Base-by-base conservation (phyloP, 1,140 invertebrate species). In the Aphelenchoides besseyi region DNA sequence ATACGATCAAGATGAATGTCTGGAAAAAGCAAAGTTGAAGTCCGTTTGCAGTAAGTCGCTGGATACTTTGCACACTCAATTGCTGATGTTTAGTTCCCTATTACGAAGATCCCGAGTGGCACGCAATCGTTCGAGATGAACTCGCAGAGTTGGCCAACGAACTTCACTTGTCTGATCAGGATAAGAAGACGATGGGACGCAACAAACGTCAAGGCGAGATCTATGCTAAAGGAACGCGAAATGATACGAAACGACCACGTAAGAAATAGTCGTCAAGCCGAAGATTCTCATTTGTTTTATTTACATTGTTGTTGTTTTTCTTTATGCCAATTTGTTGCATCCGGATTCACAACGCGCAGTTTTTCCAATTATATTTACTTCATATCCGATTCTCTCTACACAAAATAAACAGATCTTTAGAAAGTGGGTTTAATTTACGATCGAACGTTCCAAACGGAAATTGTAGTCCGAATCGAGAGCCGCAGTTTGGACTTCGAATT, bases 371-470 rank as follows among this genome's bases (percentile, higher is more conserved):
- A n/a, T n/a, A n/a, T n/a, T n/a, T n/a, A n/a, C n/a, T n/a, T n/a
- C n/a, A n/a, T n/a, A n/a, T n/a, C n/a, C n/a, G n/a, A n/a, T n/a
- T n/a, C n/a, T n/a, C n/a, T n/a, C n/a, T n/a, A n/a, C n/a, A n/a
- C n/a, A n/a, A n/a, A n/a, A n/a, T n/a, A n/a, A n/a, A n/a, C n/a
- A n/a, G n/a, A n/a, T n/a, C n/a, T n/a, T n/a, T n/a, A n/a, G n/a
- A n/a, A n/a, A n/a, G n/a, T n/a, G n/a, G n/a, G 41, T 23, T 48
- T 23, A 48, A 23, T 23, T 48, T 12, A 59, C 18, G 18, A 59
- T 59, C 55, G 55, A 59, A 8, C 55, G 55, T 23, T 59, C 55
- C 55, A 59, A 33, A 16, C 55, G 55, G 55, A 59, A 59, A 33
- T 59, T 59, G 55, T 59, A 59, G 55, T 59, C 55, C 5, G 23